A percentile compares a stretch with the other conserved stretches of the same genome.
phyloP scores from a whole-genome alignment of 2,888 invertebrate species.

The Punctoribates punctum region DNA sequence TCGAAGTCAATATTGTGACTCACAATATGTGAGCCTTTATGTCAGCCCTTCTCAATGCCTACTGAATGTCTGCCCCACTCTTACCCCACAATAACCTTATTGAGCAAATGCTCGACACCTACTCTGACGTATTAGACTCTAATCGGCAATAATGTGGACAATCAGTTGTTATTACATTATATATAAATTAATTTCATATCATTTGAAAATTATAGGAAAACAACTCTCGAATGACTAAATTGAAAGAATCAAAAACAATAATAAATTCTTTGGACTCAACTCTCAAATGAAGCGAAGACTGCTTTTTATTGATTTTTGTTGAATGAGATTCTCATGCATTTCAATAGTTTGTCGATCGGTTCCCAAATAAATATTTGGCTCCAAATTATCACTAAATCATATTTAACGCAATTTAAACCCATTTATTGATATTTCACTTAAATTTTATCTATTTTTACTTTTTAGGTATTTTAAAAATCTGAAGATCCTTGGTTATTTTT shows the following conservation, averaged over 20 bases:
- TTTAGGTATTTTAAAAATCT: no score
- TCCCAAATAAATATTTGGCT: not conserved
- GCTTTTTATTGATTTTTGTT: not conserved
- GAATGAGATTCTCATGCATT: not conserved
- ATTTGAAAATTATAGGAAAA: not conserved
- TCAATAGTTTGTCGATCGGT: not conserved
- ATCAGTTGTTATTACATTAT: not conserved
- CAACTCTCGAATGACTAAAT: not conserved
- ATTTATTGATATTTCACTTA: no score
- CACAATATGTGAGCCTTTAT: not conserved
- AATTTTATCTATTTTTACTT: no score
- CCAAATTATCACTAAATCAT: not conserved
- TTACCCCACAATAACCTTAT: not conserved
- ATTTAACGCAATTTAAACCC: not conserved
- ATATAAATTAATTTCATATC: not conserved
- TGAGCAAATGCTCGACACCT: not conserved
- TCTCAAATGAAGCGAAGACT: not conserved
- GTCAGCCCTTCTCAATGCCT: not conserved
- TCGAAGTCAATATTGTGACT: not conserved
- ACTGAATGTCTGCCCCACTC: conserved; percentile 3
- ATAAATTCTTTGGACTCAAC: not conserved
- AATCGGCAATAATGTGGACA: not conserved
- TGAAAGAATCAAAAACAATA: not conserved
- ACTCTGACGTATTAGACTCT: not conserved
- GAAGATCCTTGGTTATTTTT: no score